These are phyloP conservation scores for Dasyornis broadbenti DNA, from an alignment of 2,113 vertebrate genomes.

Conservation along the genomic window DNA sequence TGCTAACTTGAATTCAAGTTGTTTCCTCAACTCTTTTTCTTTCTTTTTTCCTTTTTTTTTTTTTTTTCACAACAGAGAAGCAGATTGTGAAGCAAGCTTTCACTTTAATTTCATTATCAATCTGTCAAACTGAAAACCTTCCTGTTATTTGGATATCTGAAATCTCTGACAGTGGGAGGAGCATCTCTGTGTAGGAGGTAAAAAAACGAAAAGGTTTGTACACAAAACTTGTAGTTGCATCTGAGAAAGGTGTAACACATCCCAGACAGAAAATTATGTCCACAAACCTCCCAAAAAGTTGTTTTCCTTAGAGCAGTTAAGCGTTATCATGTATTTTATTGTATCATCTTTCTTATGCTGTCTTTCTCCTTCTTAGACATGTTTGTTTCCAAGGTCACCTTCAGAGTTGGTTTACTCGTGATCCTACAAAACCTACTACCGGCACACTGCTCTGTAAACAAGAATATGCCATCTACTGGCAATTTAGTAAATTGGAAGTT, in stretches of 20 bases:
- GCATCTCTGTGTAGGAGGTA: fast-evolving
- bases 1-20: not conserved
- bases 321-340: not conserved
- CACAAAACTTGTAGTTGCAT: not conserved
- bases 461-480: conserved; percentile 22
- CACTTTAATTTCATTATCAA: not conserved
- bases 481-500: not conserved
- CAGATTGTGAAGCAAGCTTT: not conserved
- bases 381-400: not conserved
- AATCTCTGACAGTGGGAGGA: not conserved
- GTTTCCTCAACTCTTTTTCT: not conserved
- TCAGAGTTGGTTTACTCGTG: not conserved
- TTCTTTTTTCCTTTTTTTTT: too few species aligned
- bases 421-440: not conserved
- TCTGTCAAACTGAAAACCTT: not conserved
- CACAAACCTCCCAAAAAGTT: not conserved
- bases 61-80: not conserved
- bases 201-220: not conserved
- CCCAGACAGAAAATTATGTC: not conserved
- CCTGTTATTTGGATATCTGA: not conserved
- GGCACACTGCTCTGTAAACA: not conserved
- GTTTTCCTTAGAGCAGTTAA: not conserved
- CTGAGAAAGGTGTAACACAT: not conserved
- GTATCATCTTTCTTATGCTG: not conserved
- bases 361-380: not conserved